Conservation (phyloP, 2,888 invertebrate species). For the Xylocampa areola region DNA sequence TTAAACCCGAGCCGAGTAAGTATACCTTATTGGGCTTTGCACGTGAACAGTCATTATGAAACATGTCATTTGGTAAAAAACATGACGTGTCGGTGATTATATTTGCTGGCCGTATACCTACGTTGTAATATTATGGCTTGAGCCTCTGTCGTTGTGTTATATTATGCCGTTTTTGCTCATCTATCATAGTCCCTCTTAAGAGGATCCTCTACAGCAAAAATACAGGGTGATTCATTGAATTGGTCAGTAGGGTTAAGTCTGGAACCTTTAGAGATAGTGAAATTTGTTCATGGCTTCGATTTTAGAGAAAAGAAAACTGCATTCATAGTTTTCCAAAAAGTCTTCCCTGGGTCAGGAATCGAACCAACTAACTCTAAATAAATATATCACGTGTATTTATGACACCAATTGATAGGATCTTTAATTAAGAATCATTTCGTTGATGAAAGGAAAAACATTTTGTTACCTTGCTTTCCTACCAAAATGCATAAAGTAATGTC, state of each 20-base stretch:
- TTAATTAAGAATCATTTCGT: no score
- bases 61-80: constrained; percentile 76
- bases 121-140: constrained; percentile 60
- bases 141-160: constrained; percentile 15
- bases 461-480: no score
- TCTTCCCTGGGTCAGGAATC: no score
- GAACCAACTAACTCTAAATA: no score
- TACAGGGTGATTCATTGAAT: neutral
- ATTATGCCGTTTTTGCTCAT: constrained; percentile 33
- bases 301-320: no score
- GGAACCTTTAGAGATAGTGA: no score
- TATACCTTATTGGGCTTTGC: constrained; percentile 52
- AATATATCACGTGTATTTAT: no score
- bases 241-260: neutral
- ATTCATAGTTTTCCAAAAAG: no score
- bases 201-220: constrained; percentile 18
- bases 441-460: no score
- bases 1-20: constrained; percentile 37
- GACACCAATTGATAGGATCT: no score
- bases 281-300: no score
- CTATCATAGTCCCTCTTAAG: constrained; percentile 12
- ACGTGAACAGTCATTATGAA: constrained; percentile 58
- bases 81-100: constrained; percentile 71
- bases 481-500: no score
- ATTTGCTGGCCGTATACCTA: constrained; percentile 63